Evolutionary conservation across 2,113 vertebrate genomes (phyloP).

Genomic region (Mastomys coucha): DNA sequence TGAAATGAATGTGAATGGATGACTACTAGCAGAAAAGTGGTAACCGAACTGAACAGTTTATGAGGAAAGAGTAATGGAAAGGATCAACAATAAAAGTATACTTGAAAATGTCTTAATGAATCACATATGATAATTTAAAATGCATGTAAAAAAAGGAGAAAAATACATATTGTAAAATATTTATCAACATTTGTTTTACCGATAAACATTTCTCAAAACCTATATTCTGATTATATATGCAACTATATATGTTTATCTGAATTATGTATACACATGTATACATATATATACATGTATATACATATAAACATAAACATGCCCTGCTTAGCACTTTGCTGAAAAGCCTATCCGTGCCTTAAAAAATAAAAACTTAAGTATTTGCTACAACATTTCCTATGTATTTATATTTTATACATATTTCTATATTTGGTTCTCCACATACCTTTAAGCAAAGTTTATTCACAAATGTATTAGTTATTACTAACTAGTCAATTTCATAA

Average conservation of each 20-base stretch:
- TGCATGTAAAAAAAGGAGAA: not conserved
- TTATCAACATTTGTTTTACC: not conserved
- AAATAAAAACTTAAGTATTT: not conserved
- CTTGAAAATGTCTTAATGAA: not conserved
- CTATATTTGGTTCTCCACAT: not conserved
- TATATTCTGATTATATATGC: not conserved
- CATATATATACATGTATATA: too few species aligned
- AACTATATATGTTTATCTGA: not conserved
- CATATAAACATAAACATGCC: not conserved
- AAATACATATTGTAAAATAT: not conserved
- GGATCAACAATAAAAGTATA: not conserved
- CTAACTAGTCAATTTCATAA: not conserved
- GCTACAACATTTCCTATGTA: too few species aligned
- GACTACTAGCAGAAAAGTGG: not conserved
- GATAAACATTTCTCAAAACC: slow-evolving; percentile 34
- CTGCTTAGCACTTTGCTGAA: not conserved
- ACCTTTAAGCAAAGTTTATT: not conserved
- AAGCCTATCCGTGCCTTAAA: not conserved
- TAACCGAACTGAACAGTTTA: not conserved
- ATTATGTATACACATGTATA: too few species aligned
- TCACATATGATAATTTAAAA: not conserved
- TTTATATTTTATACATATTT: not conserved
- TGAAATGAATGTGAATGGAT: not conserved
- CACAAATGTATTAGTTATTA: not conserved
- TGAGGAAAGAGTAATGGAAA: not conserved